Conservation (phyloP, 2,888 invertebrate species). For the Leptopterna dolabrata region DNA sequence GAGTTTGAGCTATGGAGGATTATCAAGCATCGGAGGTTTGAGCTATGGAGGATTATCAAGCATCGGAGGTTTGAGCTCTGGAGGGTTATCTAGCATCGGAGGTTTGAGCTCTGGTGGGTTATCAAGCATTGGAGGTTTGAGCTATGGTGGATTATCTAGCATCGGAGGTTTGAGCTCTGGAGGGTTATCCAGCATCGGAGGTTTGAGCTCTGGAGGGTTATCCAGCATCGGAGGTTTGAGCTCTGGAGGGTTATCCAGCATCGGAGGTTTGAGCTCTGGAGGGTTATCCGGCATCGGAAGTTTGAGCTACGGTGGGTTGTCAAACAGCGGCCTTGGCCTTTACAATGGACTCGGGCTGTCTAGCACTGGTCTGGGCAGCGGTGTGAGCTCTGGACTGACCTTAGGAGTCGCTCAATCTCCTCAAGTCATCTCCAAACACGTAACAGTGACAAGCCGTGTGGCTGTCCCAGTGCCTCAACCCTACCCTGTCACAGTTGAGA, state of each 20-base stretch:
- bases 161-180: not conserved
- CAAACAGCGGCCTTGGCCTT: not conserved
- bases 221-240: not conserved
- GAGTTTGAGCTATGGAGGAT: not conserved
- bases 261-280: not conserved
- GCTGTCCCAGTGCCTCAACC: conserved; percentile 66
- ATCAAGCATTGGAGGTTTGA: not conserved
- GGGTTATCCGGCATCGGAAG: not conserved
- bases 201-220: not conserved
- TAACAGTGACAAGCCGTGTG: conserved; percentile 37
- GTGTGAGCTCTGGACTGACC: conserved; percentile 29
- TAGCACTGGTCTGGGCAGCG: conserved; percentile 8
- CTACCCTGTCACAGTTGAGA: conserved; percentile 68
- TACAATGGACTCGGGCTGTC: conserved; percentile 22
- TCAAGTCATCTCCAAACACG: conserved; percentile 34
- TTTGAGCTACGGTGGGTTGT: not conserved
- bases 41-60: not conserved
- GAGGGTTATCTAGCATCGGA: not conserved
- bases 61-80: not conserved
- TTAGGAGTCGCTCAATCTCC: conserved; percentile 15
- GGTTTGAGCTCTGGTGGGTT: not conserved
- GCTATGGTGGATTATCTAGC: not conserved
- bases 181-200: not conserved
- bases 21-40: not conserved
- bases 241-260: not conserved